Conservation (phyloP, 2,113 vertebrate genomes). For the Scortum barcoo region DNA sequence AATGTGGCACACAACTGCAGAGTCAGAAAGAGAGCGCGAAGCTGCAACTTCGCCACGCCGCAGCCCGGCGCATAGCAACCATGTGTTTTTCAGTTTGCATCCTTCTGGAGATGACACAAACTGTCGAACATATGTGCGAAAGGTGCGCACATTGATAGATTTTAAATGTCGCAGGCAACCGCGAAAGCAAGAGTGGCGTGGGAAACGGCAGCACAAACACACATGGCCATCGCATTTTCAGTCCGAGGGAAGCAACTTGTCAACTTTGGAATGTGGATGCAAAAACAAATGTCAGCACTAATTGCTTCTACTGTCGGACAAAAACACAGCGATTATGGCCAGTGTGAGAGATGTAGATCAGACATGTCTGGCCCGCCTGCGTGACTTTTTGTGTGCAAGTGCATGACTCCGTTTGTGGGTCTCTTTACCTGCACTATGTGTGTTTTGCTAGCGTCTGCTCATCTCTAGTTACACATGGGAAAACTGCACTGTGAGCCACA, state of each 20-base stretch:
- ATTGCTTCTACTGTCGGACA: slow-evolving; percentile 58
- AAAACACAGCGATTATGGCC: slow-evolving; percentile 37
- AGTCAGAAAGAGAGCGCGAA: slow-evolving; percentile 34
- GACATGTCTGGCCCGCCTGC: slow-evolving; percentile 9
- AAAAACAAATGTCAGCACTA: slow-evolving; percentile 72
- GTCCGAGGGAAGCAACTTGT: slow-evolving; percentile 58
- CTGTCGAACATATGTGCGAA: slow-evolving; percentile 63
- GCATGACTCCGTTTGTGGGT: background rate
- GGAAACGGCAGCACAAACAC: slow-evolving; percentile 60
- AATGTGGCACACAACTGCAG: slow-evolving; percentile 8
- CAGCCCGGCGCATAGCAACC: slow-evolving; percentile 61
- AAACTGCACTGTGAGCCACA: slow-evolving; percentile 37
- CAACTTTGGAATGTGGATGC: slow-evolving; percentile 68
- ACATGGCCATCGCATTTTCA: slow-evolving; percentile 62
- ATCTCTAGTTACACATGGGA: slow-evolving; percentile 43
- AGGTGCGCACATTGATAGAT: slow-evolving; percentile 35
- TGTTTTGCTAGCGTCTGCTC: slow-evolving; percentile 15
- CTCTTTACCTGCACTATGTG: background rate
- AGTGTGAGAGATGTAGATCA: slow-evolving; percentile 67
- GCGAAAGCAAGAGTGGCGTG: slow-evolving; percentile 60
- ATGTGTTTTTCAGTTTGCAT: slow-evolving; percentile 56
- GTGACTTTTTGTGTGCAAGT: slow-evolving; percentile 22
- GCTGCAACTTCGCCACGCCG: slow-evolving; percentile 22
- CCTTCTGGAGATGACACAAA: slow-evolving; percentile 48
- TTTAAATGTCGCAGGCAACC: slow-evolving; percentile 60